Base-by-base conservation (phyloP, 2,888 invertebrate species). In the Hoplodrina blanda region DNA sequence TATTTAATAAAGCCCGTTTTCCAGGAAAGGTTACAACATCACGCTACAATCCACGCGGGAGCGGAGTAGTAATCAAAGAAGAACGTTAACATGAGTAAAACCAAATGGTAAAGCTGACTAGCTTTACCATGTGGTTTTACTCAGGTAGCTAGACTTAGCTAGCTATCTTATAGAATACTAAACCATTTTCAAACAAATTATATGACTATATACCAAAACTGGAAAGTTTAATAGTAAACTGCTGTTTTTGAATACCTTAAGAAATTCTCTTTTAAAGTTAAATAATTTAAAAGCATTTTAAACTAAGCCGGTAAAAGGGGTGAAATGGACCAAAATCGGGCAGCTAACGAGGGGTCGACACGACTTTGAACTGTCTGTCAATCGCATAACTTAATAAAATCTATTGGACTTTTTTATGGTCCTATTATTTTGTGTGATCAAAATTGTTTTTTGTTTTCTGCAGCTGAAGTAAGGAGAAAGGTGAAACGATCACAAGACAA, bases 271-370 rank as follows among this genome's bases (percentile, higher is more conserved):
- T 71, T 62, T 8, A 56, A 73, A 69, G 60, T 68, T 74, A 74
- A 76, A 76, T 83, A 76, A 78, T 73, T 81, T 69, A 82, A 63
- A 73, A 79, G 80, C 73, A 69, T 81, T 83, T 81, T 69, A 72
- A 81, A 79, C 72, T 84, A 76, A 79, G 74, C 73, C 52, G 64
- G 44, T 69, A 60, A 81, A 83, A 74, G 79, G 78, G 63, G 55
- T 33, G 41, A 71, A 71, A 62, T 62, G 57, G 65, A 44, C 25
- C 41, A 0, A 71, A 74, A 71, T 78, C 77, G 64, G 57, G 54
- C 10, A 37, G 33, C 68, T 76, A 76, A 70, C 70, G 66, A 80
- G 60, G 76, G 70, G 33, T 37, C 57, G 72, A 69, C 52, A 55
- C 37, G 79, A 79, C 73, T 76, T 80, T 69, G 65, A 59, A 65